Base-by-base conservation (phyloP, 92 coral and sea anemone species). In the Phenganax stokvisi region DNA sequence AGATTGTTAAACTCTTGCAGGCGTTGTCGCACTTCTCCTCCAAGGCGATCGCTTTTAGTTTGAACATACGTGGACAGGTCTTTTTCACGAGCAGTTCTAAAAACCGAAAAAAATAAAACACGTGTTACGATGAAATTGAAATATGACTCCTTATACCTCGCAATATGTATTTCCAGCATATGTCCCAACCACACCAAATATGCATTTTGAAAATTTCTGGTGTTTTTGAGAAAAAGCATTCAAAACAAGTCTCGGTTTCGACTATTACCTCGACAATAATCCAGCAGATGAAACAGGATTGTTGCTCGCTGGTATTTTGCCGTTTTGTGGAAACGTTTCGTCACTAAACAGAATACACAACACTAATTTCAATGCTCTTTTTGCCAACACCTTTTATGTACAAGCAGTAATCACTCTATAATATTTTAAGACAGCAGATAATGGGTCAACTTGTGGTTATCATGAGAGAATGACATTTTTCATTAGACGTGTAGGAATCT, bases 31-130 rank as follows among this genome's bases (percentile, higher is more conserved):
- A 94, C 88, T 12, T 89, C 86, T 51, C 86, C 64, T 29, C 98
- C 98, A 75, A 94, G 91, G 63, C 97, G 97, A 75, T 94, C 89
- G 80, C 87, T 92, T 70, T 88, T 81, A 83, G 89, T 92, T 71
- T 83, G 75, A 52, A 94, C 74, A 76, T 87, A 94, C 44, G 88
- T 93, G 78, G 86, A 84, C 17, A 94, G 86, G 74, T 94, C 97
- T 28, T 87, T 90, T 71, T 94, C 98, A 12, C 93, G 90, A 69
- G 90, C 93, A 56, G 88, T 90, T 76, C 98, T 91, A 74, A 12
- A 82, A 76, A 56, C 47, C 57, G 25, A 20, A 20, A 20, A 20
- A 47, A 74, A 56, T 15, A 75, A 27, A 63, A 37, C 0, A 37
- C 47, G 2, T 37, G 2, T 37, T 20, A 20, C 47, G 47, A 1